These are phyloP conservation scores for Poicephalus meyeri DNA, from an alignment of 2,113 vertebrate genomes.

Conservation along the genomic window DNA sequence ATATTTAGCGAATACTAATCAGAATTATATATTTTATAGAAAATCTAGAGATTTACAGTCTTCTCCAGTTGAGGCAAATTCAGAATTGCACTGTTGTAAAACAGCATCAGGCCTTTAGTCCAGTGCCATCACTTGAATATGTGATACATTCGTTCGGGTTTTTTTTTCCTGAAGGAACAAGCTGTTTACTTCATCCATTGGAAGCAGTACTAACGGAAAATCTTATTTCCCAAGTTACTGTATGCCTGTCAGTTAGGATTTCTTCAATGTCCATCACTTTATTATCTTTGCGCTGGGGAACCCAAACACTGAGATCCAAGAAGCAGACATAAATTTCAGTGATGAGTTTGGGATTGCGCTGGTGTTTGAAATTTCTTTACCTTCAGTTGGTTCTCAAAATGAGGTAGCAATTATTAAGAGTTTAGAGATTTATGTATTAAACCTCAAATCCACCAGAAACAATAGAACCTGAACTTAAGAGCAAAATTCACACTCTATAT, in stretches of 20 bases:
- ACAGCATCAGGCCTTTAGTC: neutral
- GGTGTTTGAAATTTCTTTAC: neutral
- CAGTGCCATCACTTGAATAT: neutral
- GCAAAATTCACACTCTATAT: neutral
- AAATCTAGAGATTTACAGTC: neutral
- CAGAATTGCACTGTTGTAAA: neutral
- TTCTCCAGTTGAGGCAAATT: neutral
- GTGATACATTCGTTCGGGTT: neutral
- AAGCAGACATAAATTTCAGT: neutral
- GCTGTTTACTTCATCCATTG: neutral
- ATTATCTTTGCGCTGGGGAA: neutral
- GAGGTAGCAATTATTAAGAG: neutral
- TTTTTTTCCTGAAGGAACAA: neutral
- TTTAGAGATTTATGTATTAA: neutral
- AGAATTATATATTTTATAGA: neutral
- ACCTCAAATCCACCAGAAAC: neutral
- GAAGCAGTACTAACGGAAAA: neutral
- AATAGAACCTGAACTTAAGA: neutral
- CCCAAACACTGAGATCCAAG: neutral
- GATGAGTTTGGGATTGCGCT: neutral
- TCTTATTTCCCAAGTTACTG: slow-evolving; percentile 6
- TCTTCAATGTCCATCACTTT: neutral
- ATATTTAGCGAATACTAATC: neutral
- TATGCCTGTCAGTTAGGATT: neutral
- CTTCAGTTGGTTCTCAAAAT: neutral